Evolutionary conservation across 2,113 vertebrate species (phyloP).

Genomic region (Lipophrys pholis): DNA sequence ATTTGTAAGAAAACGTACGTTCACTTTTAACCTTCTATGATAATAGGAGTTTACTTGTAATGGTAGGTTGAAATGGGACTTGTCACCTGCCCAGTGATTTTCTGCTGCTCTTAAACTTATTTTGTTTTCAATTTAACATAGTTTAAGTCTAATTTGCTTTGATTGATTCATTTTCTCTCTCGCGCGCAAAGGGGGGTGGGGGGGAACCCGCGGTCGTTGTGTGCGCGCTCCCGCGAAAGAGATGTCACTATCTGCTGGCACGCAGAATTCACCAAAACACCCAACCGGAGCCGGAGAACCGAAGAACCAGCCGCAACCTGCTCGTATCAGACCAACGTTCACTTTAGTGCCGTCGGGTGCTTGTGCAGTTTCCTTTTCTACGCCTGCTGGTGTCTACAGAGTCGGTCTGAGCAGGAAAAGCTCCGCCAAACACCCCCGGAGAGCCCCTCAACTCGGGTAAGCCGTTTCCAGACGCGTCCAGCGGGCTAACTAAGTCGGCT

Average conservation of each 20-base stretch:
- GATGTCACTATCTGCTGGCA: conserved; percentile 1
- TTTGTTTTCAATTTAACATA: too few relatives aligned
- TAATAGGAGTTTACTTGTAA: too few relatives aligned
- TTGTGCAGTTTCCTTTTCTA: neutral
- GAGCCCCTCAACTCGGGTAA: conserved; percentile 60
- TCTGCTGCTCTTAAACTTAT: too few relatives aligned
- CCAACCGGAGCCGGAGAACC: conserved; percentile 24
- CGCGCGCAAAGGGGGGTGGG: too few relatives aligned
- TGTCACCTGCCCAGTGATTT: too few relatives aligned
- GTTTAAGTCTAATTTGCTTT: too few relatives aligned
- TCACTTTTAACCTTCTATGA: too few relatives aligned
- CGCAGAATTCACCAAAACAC: conserved; percentile 39
- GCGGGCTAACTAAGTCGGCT: conserved; percentile 41
- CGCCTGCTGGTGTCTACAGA: neutral
- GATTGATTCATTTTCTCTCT: too few relatives aligned
- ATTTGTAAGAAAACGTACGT: too few relatives aligned
- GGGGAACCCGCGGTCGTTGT: too few relatives aligned
- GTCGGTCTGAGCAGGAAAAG: neutral
- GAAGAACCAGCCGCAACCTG: conserved; percentile 16
- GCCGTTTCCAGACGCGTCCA: conserved; percentile 46
- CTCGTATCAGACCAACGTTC: neutral
- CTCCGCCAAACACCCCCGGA: neutral
- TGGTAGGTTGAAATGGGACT: too few relatives aligned
- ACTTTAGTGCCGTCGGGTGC: neutral
- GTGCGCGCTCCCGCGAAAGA: too few relatives aligned